Evolutionary conservation across 1,140 invertebrate species (phyloP).

Genomic region (Cylas formicarius): DNA sequence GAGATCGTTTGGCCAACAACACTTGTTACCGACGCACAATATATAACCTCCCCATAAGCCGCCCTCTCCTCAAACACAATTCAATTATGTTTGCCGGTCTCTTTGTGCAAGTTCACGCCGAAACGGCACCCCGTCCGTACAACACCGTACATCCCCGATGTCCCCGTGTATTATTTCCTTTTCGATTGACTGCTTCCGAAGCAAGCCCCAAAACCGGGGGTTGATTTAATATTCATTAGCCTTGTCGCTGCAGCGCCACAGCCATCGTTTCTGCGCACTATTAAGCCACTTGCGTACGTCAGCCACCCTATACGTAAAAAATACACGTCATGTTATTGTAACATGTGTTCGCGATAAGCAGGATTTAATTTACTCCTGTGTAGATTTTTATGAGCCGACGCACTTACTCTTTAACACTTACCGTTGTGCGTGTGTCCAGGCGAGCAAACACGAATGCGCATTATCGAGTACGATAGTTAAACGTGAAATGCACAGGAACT

Average conservation of each 20-base stretch:
- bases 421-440: too few species aligned
- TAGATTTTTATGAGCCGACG: too few species aligned
- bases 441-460: too few species aligned
- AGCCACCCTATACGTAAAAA: slow-evolving; percentile 5
- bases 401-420: too few species aligned
- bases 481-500: too few species aligned
- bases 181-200: slow-evolving; percentile 5
- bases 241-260: neutral
- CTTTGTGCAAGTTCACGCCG: slow-evolving; percentile 6
- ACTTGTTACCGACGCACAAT: slow-evolving; percentile 11
- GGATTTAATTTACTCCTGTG: slow-evolving; percentile 23
- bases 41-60: slow-evolving; percentile 3
- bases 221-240: slow-evolving; percentile 6
- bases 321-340: too few species aligned
- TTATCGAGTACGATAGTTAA: too few species aligned
- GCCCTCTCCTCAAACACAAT: slow-evolving; percentile 20
- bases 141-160: too few species aligned
- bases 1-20: slow-evolving; percentile 10
- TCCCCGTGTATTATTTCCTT: slow-evolving; percentile 1
- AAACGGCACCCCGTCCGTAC: slow-evolving; percentile 17
- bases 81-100: slow-evolving; percentile 18
- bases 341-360: slow-evolving; percentile 33
- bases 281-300: slow-evolving; percentile 3
- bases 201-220: neutral
- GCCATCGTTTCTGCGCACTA: slow-evolving; percentile 2